Evolutionary conservation across 2,888 invertebrate species (phyloP), one percentile per base, ranked within the genome.

Genomic region (Cerceris rybyensis): DNA sequence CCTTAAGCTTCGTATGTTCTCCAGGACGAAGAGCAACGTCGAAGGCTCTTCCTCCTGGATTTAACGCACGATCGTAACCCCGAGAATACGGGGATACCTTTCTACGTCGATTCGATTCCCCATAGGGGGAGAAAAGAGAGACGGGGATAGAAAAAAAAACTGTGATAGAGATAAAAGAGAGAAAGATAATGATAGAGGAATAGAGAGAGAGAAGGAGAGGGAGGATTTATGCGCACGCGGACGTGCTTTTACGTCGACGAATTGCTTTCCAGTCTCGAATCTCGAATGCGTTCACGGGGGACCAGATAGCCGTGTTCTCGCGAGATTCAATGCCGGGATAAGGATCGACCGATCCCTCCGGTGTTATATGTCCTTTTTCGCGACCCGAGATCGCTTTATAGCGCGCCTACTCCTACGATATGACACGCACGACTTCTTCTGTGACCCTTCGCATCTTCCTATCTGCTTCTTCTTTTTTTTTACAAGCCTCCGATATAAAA

Each of bases 401-500:
- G 78, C 75, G 72, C 49, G 71, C 65, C 64, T 72, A 73, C 69
- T 61, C 61, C 66, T 71, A 55, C 50, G 57, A 28, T 64, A 61
- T 69, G 59, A 72, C 78, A 72, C 75, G 71, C 66, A 43, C 17
- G 42, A 46, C 16, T 57, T 39, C 57, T 59, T 41, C 67, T 59
- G 13, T 13, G 49, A 28, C 58, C 50, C 54, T 58, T 54, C 68
- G 16, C 9, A 7, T 11, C 16, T 55, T 17, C 17, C 59, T 49
- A 50, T 57, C 64, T 54, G 61, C 49, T 50, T 64, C 59, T 66
- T 75, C 75, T 69, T 77, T 80, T 81, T 81, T 83, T 84, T 81
- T 80, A 80, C 80, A 83, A 74, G 80, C 59, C 72, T 71, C 69
- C 65, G 66, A 85, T 86, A 86, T 85, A 86, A 86, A 86, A 86